Conservation (phyloP, 2,113 vertebrate genomes). For the Piaya cayana region DNA sequence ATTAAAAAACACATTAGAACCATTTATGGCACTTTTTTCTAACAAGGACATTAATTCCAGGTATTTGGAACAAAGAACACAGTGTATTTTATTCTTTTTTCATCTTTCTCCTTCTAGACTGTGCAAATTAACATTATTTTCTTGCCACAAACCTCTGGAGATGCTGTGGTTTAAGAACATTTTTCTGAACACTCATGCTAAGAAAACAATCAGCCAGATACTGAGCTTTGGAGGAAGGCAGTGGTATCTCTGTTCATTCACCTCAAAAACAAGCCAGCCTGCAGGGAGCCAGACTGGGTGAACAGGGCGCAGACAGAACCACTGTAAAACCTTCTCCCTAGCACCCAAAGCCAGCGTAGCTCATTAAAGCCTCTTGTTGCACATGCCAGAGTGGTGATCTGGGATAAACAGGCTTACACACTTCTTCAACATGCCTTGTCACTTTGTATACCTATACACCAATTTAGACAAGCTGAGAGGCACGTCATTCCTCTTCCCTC, state of each 20-base stretch:
- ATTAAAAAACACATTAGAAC: background rate
- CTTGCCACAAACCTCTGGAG: background rate
- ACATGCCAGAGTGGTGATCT: rapidly evolving
- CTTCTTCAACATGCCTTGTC: background rate
- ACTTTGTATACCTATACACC: no score
- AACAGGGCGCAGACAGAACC: background rate
- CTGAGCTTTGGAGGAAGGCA: background rate
- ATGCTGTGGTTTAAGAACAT: background rate
- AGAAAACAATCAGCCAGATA: background rate
- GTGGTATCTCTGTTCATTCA: background rate
- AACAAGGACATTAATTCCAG: background rate
- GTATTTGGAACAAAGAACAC: slow-evolving; percentile 11
- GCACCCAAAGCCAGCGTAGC: rapidly evolving
- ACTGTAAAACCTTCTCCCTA: background rate
- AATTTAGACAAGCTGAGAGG: background rate
- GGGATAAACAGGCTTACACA: background rate
- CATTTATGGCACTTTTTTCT: background rate
- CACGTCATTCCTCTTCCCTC: background rate
- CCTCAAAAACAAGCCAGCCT: background rate
- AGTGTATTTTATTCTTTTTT: background rate
- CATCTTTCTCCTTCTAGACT: background rate
- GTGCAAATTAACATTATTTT: slow-evolving; percentile 17
- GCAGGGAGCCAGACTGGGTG: background rate
- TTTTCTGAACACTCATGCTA: background rate
- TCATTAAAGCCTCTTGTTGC: background rate